Base-by-base conservation (phyloP, 2,888 invertebrate genomes). In the Gastracanthus pulcherrimus region DNA sequence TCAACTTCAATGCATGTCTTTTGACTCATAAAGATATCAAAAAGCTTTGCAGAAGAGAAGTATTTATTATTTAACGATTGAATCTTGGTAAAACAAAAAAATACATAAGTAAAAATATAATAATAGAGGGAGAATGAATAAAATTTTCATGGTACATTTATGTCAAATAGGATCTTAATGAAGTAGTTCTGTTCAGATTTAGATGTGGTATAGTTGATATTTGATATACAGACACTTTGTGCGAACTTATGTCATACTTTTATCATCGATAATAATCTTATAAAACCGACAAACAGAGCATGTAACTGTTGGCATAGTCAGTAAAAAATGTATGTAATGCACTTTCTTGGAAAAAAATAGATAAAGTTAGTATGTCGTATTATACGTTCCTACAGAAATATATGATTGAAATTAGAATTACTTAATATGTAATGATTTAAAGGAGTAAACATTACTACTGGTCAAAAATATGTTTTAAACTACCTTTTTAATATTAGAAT, bases 1-100 rank as follows among this genome's bases (percentile, higher is more conserved):
- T 55, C 55, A 11, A 19, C 2, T 55, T 2, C 9, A 55, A 0
- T 45, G 6, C 55, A 55, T 3, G 9, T 45, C 16, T 41, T 45
- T 62, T 72, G 45, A 72, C 60, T 31, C 19, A 72, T 45, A 13
- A 5, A 41, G 29, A 31, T 62, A 72, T 72, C 29, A 60, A 72
- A 66, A 66, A 41, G 41, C 19, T 36, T 26, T 36, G 4, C 3
- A 16, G 5, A 11, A 66, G 1, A 41, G 3, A 41, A 41, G 11
- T 11, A n/a, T 31, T 16, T 41, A 60, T 29, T 9, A 29, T 31
- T 6, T 62, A 72, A 60, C 34, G n/a, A 9, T 34, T 7, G 36
- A 34, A 66, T 66, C 41, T 66, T 66, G 41, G 38, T 66, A 36
- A 11, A 66, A 66, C 5, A 26, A 23, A 38, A 62, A 62, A 31